Conservation (phyloP, 2,113 vertebrate genomes). For the Scophthalmus maximus region DNA sequence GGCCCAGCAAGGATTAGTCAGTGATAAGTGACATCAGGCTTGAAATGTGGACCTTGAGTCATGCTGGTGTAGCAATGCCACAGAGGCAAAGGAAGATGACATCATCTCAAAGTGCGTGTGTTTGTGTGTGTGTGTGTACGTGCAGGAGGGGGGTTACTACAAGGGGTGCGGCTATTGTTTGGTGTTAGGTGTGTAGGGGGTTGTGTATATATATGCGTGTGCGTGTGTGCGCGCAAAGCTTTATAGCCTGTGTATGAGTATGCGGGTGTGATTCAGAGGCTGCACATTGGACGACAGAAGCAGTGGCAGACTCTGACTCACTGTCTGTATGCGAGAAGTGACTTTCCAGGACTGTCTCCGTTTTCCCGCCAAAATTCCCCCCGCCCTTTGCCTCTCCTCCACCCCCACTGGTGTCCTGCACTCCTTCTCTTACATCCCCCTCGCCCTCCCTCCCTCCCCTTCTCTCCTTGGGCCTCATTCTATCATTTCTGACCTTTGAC, state of each 20-base stretch:
- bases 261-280: slow-evolving; percentile 56
- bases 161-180: slow-evolving; percentile 34
- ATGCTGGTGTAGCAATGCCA: slow-evolving; percentile 49
- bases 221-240: slow-evolving; percentile 22
- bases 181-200: slow-evolving; percentile 6
- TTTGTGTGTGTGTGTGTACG: slow-evolving; percentile 9
- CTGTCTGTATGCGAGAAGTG: slow-evolving; percentile 50
- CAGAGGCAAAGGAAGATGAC: slow-evolving; percentile 53
- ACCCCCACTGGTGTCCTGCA: slow-evolving; percentile 26
- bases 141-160: slow-evolving; percentile 13
- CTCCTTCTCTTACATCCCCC: background rate
- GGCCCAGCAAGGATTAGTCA: slow-evolving; percentile 60
- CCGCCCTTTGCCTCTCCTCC: slow-evolving; percentile 44
- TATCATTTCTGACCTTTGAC: slow-evolving; percentile 72
- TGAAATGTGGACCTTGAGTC: slow-evolving; percentile 67
- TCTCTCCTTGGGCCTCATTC: slow-evolving; percentile 61
- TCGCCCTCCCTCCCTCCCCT: background rate
- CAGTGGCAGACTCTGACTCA: slow-evolving; percentile 74
- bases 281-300: slow-evolving; percentile 2
- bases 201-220: background rate
- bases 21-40: slow-evolving; percentile 67
- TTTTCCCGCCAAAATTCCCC: slow-evolving; percentile 72
- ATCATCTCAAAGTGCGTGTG: slow-evolving; percentile 54
- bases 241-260: slow-evolving; percentile 28
- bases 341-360: slow-evolving; percentile 54